These are phyloP conservation scores for Melinaea marsaeus DNA, from an alignment of 2,888 invertebrate species.

Conservation along the genomic window DNA sequence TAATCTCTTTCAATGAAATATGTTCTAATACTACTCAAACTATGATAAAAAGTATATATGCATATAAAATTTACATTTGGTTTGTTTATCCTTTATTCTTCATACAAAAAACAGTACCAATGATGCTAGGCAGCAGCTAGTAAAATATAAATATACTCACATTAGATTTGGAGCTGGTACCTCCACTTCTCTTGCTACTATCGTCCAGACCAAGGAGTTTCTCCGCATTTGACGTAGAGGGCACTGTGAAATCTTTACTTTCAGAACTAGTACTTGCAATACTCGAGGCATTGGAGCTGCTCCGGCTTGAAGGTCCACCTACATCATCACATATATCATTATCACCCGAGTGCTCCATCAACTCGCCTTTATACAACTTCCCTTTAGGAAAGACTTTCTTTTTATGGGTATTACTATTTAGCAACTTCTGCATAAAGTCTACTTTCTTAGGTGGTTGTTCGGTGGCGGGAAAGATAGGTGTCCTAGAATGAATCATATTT, in stretches of 20 bases:
- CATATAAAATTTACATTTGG: no score
- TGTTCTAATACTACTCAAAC: no score
- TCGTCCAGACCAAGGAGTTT: conserved; percentile 61
- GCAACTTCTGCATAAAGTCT: conserved; percentile 68
- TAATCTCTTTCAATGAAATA: no score
- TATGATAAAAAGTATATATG: no score
- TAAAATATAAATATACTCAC: conserved; percentile 40
- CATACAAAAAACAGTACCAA: no score
- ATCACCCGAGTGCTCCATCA: conserved; percentile 46
- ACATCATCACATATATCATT: conserved; percentile 47
- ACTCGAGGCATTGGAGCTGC: conserved; percentile 65
- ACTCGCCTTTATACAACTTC: conserved; percentile 64
- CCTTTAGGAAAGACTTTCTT: conserved; percentile 68
- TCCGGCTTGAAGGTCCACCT: conserved; percentile 53
- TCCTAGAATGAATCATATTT: conserved; percentile 58
- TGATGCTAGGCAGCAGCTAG: not conserved
- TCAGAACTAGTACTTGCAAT: conserved; percentile 62
- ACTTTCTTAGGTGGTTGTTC: conserved; percentile 47
- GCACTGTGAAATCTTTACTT: conserved; percentile 60
- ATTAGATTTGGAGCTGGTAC: conserved; percentile 50
- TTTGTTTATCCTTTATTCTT: no score
- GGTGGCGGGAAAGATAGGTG: conserved; percentile 41
- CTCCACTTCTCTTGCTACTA: conserved; percentile 45
- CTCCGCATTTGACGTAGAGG: conserved; percentile 70
- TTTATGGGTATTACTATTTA: conserved; percentile 58